Evolutionary conservation across 53 echinoderm and acorn worm genomes (phyloP), one percentile per base, ranked within the genome.

Genomic region (Actinopyga echinites): DNA sequence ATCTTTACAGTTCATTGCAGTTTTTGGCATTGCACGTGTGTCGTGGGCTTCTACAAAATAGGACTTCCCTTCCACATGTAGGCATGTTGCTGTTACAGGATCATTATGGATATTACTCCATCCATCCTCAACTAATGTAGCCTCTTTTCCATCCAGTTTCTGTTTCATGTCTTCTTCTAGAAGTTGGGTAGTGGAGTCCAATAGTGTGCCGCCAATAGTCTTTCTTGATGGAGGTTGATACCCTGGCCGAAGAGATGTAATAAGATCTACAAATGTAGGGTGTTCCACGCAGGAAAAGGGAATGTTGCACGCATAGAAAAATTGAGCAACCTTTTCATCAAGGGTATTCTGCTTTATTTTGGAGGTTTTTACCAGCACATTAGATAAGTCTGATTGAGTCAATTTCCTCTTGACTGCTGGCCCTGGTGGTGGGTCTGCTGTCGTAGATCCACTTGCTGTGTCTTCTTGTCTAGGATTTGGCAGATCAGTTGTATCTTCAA

Each of bases 91-190:
- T 56, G 57, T 59, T 13, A 80, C 80, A 29, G 58, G 80, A 21
- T 49, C 55, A 35, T 80, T 80, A 34, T 80, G 62, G 30, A 80
- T 80, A 37, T 80, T 55, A 21, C 32, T 20, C 62, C 80, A 80
- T 8, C 58, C 80, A n/a, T 80, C 80, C 36, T 80, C 57, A 56
- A 80, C 55, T 28, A 80, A 32, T 8, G 80, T 57, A 23, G 55
- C 80, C 6, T 57, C 35, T 37, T 61, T 80, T 17, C 80, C 62
- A 49, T 80, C 80, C 54, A 80, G 80, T 17, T 59, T 19, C 0
- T n/a, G 20, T 36, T 56, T 80, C 80, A 61, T 80, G 53, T 61
- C 30, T 17, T 58, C 80, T 57, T 30, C 1, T 12, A 80, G 58
- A 31, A 59, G 21, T 21, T 55, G 38, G 20, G 56, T 33, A 15